phyloP scores from a whole-genome alignment of 2,113 vertebrate genomes.

The Anoura caudifer region DNA sequence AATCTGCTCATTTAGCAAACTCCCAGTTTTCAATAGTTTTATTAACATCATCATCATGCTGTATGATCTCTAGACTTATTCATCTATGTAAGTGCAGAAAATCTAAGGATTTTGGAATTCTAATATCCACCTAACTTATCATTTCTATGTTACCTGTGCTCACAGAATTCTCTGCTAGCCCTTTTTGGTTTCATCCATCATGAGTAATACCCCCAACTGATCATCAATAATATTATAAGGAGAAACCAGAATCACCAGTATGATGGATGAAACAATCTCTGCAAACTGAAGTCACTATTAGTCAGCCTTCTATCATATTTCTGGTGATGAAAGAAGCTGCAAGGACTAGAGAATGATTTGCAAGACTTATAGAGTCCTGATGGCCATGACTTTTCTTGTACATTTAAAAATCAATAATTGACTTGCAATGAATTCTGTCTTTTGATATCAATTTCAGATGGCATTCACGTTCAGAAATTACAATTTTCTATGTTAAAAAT shows the following conservation, averaged over 20 bases:
- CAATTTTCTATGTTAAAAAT: slow-evolving; percentile 52
- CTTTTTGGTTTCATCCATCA: slow-evolving; percentile 48
- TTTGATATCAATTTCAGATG: not conserved
- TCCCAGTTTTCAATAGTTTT: not conserved
- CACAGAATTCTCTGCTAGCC: not conserved
- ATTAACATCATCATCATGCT: not conserved
- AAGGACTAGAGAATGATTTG: slow-evolving; percentile 81
- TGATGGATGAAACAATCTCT: slow-evolving; percentile 62
- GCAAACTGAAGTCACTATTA: slow-evolving; percentile 51
- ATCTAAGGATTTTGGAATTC: not conserved
- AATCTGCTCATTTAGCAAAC: not conserved
- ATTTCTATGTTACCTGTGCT: slow-evolving; percentile 8
- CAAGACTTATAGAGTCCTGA: slow-evolving; percentile 79
- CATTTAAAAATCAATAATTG: slow-evolving; percentile 47
- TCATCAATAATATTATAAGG: slow-evolving; percentile 67
- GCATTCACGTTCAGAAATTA: slow-evolving; percentile 41
- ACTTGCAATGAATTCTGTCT: slow-evolving; percentile 18
- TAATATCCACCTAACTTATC: not conserved
- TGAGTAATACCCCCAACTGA: slow-evolving; percentile 40
- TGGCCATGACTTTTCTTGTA: slow-evolving; percentile 43
- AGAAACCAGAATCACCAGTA: slow-evolving; percentile 42
- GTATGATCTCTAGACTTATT: not conserved
- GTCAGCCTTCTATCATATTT: slow-evolving; percentile 57
- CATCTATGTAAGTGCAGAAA: not conserved
- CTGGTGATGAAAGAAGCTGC: slow-evolving; percentile 35